Conservation (phyloP, 2,888 invertebrate species). For the Julus scandinavius region DNA sequence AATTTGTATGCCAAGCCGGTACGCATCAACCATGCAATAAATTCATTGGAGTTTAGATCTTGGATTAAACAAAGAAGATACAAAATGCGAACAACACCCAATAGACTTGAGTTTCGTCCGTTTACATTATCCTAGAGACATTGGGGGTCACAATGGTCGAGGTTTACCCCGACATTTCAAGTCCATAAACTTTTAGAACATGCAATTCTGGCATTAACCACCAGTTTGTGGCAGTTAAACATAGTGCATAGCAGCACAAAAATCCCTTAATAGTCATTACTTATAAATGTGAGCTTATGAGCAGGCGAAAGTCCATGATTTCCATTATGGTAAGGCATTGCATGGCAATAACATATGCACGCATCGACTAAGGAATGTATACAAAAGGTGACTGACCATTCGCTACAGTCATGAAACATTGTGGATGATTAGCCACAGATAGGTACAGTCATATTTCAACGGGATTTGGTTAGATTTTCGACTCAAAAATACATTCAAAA, state of each 20-base stretch:
- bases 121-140: not conserved
- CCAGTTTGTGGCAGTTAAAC: not conserved
- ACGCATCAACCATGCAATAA: slow-evolving; percentile 22
- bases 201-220: slow-evolving; percentile 28
- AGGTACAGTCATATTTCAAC: no score
- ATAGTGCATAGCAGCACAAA: slow-evolving; percentile 3
- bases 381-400: not conserved
- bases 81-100: slow-evolving; percentile 26
- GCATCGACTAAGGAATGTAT: not conserved
- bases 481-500: no score
- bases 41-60: not conserved
- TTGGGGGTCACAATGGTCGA: not conserved
- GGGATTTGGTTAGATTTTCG: no score
- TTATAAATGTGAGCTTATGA: not conserved
- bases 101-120: not conserved
- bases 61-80: not conserved
- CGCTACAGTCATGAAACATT: not conserved
- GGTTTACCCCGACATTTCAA: not conserved
- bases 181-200: slow-evolving; percentile 16
- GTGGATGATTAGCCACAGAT: no score
- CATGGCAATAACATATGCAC: not conserved
- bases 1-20: slow-evolving; percentile 7
- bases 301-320: not conserved
- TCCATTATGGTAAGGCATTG: not conserved
- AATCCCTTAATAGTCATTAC: not conserved